A percentile compares a stretch with the other conserved stretches of the same genome.
phyloP scores from a whole-genome alignment of 2,113 vertebrate species.

The Percopsis transmontana region DNA sequence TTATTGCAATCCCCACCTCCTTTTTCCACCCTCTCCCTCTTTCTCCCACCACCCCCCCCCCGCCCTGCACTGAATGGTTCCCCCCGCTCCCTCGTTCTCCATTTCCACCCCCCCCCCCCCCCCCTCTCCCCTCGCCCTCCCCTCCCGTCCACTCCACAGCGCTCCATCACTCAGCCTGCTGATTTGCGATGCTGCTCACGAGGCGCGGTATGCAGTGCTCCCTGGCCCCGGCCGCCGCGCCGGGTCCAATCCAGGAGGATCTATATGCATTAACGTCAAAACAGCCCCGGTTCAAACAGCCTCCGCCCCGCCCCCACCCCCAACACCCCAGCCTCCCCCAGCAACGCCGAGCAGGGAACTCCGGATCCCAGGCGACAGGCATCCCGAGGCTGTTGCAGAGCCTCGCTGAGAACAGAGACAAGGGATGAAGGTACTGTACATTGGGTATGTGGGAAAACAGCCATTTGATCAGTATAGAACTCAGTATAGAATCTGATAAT shows the following conservation, averaged over 20 bases:
- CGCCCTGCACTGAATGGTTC: conserved; percentile 57
- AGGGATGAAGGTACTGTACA: too few relatives aligned
- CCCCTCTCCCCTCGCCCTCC: conserved; percentile 46
- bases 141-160: conserved; percentile 31
- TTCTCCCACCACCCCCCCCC: conserved; percentile 64
- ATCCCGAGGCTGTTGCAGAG: too few relatives aligned
- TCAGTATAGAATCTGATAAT: too few relatives aligned
- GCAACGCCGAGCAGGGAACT: too few relatives aligned
- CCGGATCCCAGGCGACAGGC: too few relatives aligned
- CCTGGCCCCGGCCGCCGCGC: conserved; percentile 44
- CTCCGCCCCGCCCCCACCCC: not conserved
- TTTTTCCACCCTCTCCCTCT: conserved; percentile 58
- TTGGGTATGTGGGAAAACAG: too few relatives aligned
- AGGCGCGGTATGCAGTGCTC: conserved; percentile 71
- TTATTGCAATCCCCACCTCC: conserved; percentile 71
- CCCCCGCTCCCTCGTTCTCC: conserved; percentile 30
- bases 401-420: too few relatives aligned
- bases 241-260: conserved; percentile 60
- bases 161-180: conserved; percentile 51
- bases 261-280: conserved; percentile 47
- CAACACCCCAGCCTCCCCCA: too few relatives aligned
- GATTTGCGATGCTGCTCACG: conserved; percentile 77
- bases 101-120: conserved; percentile 16
- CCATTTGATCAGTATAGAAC: too few relatives aligned
- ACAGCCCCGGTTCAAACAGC: conserved; percentile 8